Base-by-base conservation (phyloP, 30 jellyfish, hydroid and myxozoan genomes). In the Rhopilema esculentum region DNA sequence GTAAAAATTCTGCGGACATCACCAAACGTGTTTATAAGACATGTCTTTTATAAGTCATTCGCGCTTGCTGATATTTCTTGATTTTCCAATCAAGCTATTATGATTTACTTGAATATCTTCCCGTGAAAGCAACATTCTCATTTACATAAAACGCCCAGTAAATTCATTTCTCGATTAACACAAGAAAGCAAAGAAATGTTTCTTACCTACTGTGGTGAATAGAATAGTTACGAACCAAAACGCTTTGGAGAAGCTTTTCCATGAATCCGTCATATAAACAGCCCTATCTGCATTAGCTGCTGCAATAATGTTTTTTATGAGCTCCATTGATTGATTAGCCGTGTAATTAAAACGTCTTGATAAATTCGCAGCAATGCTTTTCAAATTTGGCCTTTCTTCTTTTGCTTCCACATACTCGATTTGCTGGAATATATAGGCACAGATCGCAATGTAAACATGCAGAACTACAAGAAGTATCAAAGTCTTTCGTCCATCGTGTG, bases 201-300 rank as follows among this genome's bases (percentile, higher is more conserved):
- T 76, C 96, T 77, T 77, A 87, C 96, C 96, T 0, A 87, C 96
- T 27, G 96, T 87, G n/a, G 96, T 87, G 87, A 87, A 87, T 12
- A 87, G 90, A 16, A 79, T 87, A 6, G 96, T 87, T 0, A 87
- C 96, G 27, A 87, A 87, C 96, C 96, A 87, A 69, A 87, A 87
- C 19, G 90, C 90, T 48, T 69, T 87, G 12, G 87, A 49, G 79
- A 87, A 87, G 49, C 79, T 64, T 15, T 30, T 62, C 96, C 96
- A 87, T 30, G 76, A 51, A 4, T 69, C 61, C 19, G 77, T 66
- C 90, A 79, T 77, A 32, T 57, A 73, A 65, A 87, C 81, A 12
- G 67, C 50, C 49, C 49, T 77, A 77, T 87, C 96, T n/a, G 27
- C 52, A 52, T 69, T 75, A 15, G 86, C 90, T 0, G 96, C 96